Percentiles rank a stretch among this genome's conserved stretches.
Conservation (phyloP, 2,888 invertebrate genomes). For the Hartigia nigra region DNA sequence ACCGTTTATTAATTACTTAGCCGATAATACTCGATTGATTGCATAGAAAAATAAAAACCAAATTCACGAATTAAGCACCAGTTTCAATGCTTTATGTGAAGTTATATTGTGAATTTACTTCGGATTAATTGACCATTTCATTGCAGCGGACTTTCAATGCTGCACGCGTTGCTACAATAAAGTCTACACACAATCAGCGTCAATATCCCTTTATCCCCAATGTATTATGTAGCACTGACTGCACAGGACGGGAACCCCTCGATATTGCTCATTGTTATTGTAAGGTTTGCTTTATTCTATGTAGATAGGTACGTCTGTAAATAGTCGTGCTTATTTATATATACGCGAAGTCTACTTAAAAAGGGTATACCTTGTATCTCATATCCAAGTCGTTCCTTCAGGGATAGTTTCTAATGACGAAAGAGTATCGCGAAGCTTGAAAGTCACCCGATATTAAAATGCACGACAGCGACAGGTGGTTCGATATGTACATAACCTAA, state of each 20-base stretch:
- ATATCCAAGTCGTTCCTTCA: background rate
- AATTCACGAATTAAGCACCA: background rate
- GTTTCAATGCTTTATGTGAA: background rate
- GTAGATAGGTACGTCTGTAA: slow-evolving; percentile 29
- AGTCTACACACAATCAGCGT: background rate
- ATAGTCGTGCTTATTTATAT: background rate
- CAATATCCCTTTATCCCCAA: background rate
- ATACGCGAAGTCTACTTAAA: background rate
- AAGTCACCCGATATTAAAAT: background rate
- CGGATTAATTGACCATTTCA: background rate
- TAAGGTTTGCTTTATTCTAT: slow-evolving; percentile 27
- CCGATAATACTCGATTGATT: background rate
- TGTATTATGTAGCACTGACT: background rate
- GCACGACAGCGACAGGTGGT: background rate
- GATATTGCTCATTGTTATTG: slow-evolving; percentile 29
- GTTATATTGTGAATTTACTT: background rate
- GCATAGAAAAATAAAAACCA: background rate
- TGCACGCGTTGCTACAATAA: background rate
- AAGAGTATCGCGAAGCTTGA: background rate
- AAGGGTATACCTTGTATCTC: background rate
- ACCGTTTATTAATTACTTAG: background rate
- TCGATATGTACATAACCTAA: background rate
- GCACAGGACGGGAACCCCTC: background rate
- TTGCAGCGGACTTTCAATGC: background rate
- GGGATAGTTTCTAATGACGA: background rate